Evolutionary conservation across 2,888 invertebrate species (phyloP).

Genomic region (Mechanitis messenoides): DNA sequence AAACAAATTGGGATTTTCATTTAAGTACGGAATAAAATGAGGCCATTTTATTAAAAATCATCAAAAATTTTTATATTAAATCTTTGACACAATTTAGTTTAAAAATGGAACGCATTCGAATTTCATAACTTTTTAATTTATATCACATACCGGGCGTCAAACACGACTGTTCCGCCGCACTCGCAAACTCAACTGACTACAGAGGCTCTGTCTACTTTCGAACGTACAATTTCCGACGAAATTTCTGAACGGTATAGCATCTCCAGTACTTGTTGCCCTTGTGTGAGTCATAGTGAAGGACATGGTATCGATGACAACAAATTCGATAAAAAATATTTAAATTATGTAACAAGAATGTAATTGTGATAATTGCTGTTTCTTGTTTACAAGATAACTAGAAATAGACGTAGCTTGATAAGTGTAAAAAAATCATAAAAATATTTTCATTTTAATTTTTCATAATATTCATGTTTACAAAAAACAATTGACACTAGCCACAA

Average conservation of each 20-base stretch:
- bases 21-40: not conserved
- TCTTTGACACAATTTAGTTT: not conserved
- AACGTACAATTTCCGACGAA: constrained; percentile 56
- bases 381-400: not conserved
- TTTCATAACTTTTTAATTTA: constrained; percentile 20
- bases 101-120: constrained; percentile 30
- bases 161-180: constrained; percentile 49
- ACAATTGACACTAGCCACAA: too few relatives aligned
- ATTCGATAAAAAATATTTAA: constrained; percentile 11
- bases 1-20: constrained; percentile 11
- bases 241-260: constrained; percentile 43
- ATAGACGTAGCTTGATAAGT: not conserved
- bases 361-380: not conserved
- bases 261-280: constrained; percentile 27
- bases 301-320: constrained; percentile 22
- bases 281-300: constrained; percentile 28
- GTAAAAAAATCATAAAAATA: too few relatives aligned
- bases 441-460: too few relatives aligned
- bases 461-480: too few relatives aligned
- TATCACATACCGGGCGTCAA: constrained; percentile 52
- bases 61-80: not conserved
- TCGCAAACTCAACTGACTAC: constrained; percentile 46
- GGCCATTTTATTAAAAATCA: not conserved
- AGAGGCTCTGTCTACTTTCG: constrained; percentile 42
- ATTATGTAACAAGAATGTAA: not conserved